A percentile compares a stretch with the other conserved stretches of the same genome.
Evolutionary conservation across 2,797 vertebrate species (phyloP).

Genomic region (Cercopithecus diana): DNA sequence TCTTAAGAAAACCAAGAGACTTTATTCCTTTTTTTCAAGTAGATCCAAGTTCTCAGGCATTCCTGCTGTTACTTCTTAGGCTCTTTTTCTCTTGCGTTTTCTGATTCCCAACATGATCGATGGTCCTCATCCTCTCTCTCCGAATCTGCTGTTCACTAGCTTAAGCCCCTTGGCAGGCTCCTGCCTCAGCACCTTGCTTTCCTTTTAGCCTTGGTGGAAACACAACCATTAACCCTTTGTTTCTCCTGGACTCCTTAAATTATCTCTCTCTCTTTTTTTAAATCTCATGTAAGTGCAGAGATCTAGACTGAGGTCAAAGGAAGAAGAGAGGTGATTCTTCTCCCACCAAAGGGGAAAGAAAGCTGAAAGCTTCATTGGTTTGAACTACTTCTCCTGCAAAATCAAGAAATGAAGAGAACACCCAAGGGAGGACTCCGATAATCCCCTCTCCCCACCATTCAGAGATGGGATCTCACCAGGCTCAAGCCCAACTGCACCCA

Average conservation of each 20-base stretch:
- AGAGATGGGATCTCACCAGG: background rate
- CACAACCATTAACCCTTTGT: background rate
- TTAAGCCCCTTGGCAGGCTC: accelerated
- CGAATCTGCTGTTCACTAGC: accelerated
- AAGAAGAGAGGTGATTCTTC: background rate
- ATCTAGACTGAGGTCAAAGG: background rate
- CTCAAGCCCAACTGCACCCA: no score
- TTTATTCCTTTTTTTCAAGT: background rate
- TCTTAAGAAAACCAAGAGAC: background rate
- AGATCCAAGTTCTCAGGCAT: background rate
- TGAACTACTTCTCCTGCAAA: background rate
- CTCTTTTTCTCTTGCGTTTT: background rate
- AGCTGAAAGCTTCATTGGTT: background rate
- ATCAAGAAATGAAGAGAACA: background rate
- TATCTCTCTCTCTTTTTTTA: background rate
- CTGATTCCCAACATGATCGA: background rate
- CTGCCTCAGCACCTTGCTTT: background rate
- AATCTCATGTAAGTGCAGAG: background rate
- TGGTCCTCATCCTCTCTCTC: background rate
- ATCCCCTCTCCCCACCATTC: background rate
- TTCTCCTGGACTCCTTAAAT: background rate
- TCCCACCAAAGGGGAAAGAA: background rate
- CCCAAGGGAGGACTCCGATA: background rate
- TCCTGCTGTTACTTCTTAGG: background rate
- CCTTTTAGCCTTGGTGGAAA: background rate